A percentile compares a stretch with the other conserved stretches of the same genome.
Evolutionary conservation across 2,113 vertebrate species (phyloP).

Genomic region (Tragelaphus scriptus): DNA sequence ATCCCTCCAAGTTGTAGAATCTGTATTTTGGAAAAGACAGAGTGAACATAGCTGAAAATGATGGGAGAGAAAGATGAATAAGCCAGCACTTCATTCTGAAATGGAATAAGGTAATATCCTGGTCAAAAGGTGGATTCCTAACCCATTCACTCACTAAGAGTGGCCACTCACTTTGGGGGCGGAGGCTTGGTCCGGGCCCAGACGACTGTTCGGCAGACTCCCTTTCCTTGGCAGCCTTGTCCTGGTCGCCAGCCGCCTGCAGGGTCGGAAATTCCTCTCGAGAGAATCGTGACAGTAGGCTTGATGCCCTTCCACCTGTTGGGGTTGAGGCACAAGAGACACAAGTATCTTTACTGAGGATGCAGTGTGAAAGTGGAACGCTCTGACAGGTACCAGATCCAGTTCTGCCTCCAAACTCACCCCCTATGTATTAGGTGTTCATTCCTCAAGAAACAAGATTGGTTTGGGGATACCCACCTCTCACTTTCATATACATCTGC

Average conservation of each 20-base stretch:
- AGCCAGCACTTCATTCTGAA: not conserved
- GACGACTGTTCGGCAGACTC: slow-evolving; percentile 96
- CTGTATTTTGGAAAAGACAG: slow-evolving; percentile 71
- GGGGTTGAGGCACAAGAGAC: not conserved
- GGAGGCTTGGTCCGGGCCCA: slow-evolving; percentile 99
- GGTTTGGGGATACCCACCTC: not conserved
- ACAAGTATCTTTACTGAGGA: not conserved
- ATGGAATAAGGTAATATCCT: not conserved
- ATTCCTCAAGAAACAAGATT: not conserved
- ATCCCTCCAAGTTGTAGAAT: slow-evolving; percentile 94
- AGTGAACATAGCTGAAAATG: not conserved
- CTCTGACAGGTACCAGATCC: not conserved
- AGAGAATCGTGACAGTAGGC: slow-evolving; percentile 97
- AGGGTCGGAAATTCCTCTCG: slow-evolving; percentile 99
- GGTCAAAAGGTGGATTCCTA: not conserved
- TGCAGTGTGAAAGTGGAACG: not conserved
- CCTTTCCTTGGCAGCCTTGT: slow-evolving; percentile 95
- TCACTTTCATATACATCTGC: not conserved
- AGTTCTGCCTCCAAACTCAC: not conserved
- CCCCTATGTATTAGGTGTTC: too few relatives aligned
- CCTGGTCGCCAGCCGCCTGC: slow-evolving; percentile 98
- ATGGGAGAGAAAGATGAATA: not conserved
- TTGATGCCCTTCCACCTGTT: slow-evolving; percentile 96
- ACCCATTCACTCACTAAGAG: not conserved
- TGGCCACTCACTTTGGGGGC: slow-evolving; percentile 90